Evolutionary conservation across 2,113 vertebrate species (phyloP), one percentile per base, ranked within the genome.

Genomic region (Chloropsis cyanopogon): DNA sequence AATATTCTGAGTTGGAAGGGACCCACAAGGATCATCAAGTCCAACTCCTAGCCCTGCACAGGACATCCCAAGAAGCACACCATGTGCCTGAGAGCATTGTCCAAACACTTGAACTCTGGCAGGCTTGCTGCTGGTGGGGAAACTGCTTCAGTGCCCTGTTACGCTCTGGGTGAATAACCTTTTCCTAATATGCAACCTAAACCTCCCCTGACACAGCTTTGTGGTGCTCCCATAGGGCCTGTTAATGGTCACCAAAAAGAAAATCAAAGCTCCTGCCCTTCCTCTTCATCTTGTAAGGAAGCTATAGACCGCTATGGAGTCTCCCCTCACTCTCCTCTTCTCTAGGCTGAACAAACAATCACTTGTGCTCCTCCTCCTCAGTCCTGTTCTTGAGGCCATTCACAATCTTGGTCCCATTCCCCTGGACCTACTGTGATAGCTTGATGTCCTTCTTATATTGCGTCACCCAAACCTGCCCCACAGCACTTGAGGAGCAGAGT

Each of bases 141-240:
- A 46, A 5, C 17, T 47, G 9, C 42, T 61, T 12, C 79, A 61
- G 47, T 76, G 31, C 47, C 17, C 22, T 26, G 25, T 25, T 35
- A 35, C 2, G 0, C 3, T 42, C 25, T 63, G 14, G 12, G 35
- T 90, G 35, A 69, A 56, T 33, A 63, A 37, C 6, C 14, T 63
- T 54, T 63, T 69, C 41, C 12, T 4, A 54, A 41, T 47, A 54
- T 26, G 24, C 21, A 19, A 25, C 11, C 17, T 41, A 82, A 76
- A 60, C 17, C 24, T 69, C 18, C 18, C 14, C 29, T 79, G 20
- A 35, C 35, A 35, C 13, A 56, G 17, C 11, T 71, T 42, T 41
- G 6, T 37, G 35, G 12, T 0, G 0, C 13, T 54, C 22, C 25
- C 18, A 12, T 14, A 8, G 8, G 16, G 8, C 10, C 9, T 54